Conservation (phyloP, 1,140 invertebrate species). For the Drosophila simulans region DNA sequence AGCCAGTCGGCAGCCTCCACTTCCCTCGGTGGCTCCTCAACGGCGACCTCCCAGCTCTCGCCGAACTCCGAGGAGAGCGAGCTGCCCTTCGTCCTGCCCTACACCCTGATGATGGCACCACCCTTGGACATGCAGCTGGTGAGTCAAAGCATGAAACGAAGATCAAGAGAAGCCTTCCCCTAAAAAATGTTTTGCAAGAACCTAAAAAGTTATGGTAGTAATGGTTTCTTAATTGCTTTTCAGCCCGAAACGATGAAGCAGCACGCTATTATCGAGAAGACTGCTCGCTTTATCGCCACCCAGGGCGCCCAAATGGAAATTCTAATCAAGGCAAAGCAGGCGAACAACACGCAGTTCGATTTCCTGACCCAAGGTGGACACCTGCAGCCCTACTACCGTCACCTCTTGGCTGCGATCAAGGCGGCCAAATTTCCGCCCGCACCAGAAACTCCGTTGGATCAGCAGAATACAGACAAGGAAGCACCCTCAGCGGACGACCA, state of each 20-base stretch:
- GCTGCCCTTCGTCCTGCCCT: slow-evolving; percentile 89
- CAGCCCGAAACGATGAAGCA: slow-evolving; percentile 96
- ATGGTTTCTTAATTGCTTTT: slow-evolving; percentile 5
- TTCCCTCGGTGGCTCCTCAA: slow-evolving; percentile 4
- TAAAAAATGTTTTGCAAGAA: no score
- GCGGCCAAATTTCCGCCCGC: slow-evolving; percentile 89
- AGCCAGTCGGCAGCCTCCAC: slow-evolving; percentile 20
- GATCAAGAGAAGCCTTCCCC: no score
- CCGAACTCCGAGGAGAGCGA: slow-evolving; percentile 86
- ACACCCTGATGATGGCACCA: slow-evolving; percentile 89
- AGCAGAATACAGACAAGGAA: slow-evolving; percentile 8
- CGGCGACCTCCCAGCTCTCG: slow-evolving; percentile 83
- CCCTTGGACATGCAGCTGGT: slow-evolving; percentile 89
- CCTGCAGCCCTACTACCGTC: slow-evolving; percentile 96
- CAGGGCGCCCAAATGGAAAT: slow-evolving; percentile 99
- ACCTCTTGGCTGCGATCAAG: slow-evolving; percentile 92
- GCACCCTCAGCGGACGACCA: slow-evolving; percentile 12
- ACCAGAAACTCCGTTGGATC: slow-evolving; percentile 59
- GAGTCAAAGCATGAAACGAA: slow-evolving; percentile 68
- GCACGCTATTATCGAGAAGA: slow-evolving; percentile 98
- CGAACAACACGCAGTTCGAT: slow-evolving; percentile 96
- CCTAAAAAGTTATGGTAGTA: no score
- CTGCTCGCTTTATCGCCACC: slow-evolving; percentile 95
- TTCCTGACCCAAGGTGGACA: slow-evolving; percentile 95
- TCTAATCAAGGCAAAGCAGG: slow-evolving; percentile 98